Evolutionary conservation across 92 coral and sea anemone genomes (phyloP), one percentile per base, ranked within the genome.

Genomic region (Diadumene lineata): DNA sequence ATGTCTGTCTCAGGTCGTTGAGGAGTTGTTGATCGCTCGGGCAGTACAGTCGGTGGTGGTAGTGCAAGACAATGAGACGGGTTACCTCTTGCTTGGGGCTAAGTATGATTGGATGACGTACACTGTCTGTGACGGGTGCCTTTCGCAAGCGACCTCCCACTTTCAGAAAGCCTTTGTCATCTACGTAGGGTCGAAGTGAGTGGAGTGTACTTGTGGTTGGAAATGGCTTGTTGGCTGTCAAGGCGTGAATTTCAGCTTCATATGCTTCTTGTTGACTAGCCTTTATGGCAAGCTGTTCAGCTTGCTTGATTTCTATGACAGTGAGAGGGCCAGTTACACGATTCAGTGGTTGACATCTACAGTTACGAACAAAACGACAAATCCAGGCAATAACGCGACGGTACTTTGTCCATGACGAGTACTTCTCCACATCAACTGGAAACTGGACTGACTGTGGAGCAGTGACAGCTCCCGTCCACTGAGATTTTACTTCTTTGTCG

Each of bases 321-420:
- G 78, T 56, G 22, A 81, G 82, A 31, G 78, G 60, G 18, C 55
- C 38, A 46, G 43, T 34, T 24, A 69, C 57, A 17, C 50, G 76
- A 30, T 64, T 34, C 50, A 56, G 66, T n/a, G 31, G 60, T 46
- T 64, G 43, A 16, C 31, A 64, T 65, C 64, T 86, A 11, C 78
- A 65, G 68, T 86, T 82, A 31, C 60, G 68, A 30, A 86, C 31
- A 73, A 86, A 82, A 31, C 88, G 87, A 63, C 60, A 29, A 26
- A 85, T 81, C 89, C 89, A 85, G 0, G 79, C 87, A 24, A 85
- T 63, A 28, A 80, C 87, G 19, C 82, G 82, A 25, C 78, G 65
- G 43, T 81, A 72, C 58, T 71, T 68, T 21, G 87, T 86, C 90
- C 90, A 85, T 11, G 82, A 73, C 53, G 79, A 85, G 83, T 81